Evolutionary conservation across 2,113 vertebrate species (phyloP).

Genomic region (Neogale vison): DNA sequence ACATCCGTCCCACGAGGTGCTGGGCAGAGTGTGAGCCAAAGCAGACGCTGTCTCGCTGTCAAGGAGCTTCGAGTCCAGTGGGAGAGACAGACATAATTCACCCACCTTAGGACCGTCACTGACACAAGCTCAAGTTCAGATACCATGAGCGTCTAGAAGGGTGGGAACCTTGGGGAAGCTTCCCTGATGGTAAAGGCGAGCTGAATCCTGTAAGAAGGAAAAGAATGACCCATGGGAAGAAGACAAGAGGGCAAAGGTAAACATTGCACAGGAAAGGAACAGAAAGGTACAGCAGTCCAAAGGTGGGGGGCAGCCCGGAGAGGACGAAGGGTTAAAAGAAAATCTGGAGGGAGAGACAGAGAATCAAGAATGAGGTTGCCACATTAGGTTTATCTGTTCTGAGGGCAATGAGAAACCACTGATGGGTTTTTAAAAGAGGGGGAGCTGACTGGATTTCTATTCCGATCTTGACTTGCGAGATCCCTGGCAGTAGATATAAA

Average conservation of each 20-base stretch:
- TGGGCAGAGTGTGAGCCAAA: neutral
- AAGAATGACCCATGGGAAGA: neutral
- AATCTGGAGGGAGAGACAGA: neutral
- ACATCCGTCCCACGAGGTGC: neutral
- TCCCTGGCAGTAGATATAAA: neutral
- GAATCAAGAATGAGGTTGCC: neutral
- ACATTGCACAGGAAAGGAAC: neutral
- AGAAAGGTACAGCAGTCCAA: accelerated
- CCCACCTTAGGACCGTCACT: neutral
- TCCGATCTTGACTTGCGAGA: neutral
- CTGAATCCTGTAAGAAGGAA: neutral
- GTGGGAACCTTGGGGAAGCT: too few relatives aligned
- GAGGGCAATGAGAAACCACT: neutral
- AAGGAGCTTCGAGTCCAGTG: neutral
- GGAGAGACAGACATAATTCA: neutral
- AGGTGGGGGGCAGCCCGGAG: neutral
- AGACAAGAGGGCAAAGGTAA: neutral
- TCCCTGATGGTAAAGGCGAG: neutral
- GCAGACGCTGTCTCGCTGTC: too few relatives aligned
- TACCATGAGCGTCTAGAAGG: accelerated
- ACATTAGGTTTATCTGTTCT: accelerated
- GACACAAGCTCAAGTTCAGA: neutral
- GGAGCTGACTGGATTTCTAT: neutral
- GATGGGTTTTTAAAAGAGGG: neutral
- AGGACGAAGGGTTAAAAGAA: neutral